Evolutionary conservation across 2,888 invertebrate species (phyloP), one percentile per base, ranked within the genome.

Genomic region (Dromius quadrimaculatus): DNA sequence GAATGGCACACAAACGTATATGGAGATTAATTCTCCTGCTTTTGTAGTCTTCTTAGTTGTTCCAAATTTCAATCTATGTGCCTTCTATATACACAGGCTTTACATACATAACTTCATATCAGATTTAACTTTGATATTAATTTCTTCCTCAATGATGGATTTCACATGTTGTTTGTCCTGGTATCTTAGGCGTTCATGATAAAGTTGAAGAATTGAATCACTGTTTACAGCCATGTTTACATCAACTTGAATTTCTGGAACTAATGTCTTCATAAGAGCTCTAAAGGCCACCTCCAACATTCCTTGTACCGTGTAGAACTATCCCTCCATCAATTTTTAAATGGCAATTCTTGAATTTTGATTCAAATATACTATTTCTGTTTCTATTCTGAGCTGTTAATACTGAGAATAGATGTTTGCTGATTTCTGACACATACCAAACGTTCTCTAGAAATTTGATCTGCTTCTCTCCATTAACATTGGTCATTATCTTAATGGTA

Each of bases 1-100:
- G n/a, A n/a, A n/a, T n/a, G n/a, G n/a, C n/a, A n/a, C 76, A 68
- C 75, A 76, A 1, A 77, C 64, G 65, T 77, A 76, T 13, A 75
- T 71, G 45, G 74, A 71, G 1, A 78, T 72, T 4, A 75, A 38
- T 36, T 75, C 74, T 28, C 75, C 75, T n/a, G 73, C 71, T 50
- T 71, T 59, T 5, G 61, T 71, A 8, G 70, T 47, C 43, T 71
- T 73, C 15, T 68, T 22, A 23, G 75, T 73, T 1, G 72, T 73
- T 2, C 74, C 73, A 70, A 76, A 76, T 3, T 74, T 72, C 34
- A 74, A 41, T 13, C 74, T 63, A 66, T 72, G 73, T n/a, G 73
- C 72, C 47, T 77, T 76, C 0, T 75, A 50, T 74, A 74, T 4
- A 75, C 62, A 61, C 76, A 76, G 3, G 73, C 63, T 62, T 76